phyloP scores from a whole-genome alignment of 2,888 invertebrate species.

The Archaeoteleia sp. region DNA sequence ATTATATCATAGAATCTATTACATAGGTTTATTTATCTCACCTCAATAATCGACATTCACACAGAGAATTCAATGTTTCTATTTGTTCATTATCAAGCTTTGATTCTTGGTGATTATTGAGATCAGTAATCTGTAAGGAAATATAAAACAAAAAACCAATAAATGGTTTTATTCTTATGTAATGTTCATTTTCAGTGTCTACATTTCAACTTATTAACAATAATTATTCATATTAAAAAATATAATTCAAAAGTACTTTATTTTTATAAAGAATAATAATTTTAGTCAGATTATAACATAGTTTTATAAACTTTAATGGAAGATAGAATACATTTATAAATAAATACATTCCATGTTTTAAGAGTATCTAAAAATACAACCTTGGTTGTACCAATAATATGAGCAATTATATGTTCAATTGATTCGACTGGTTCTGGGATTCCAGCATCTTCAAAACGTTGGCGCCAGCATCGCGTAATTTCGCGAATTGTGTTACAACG shows the following conservation, averaged over 20 bases:
- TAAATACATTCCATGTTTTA: too few species aligned
- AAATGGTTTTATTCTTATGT: too few species aligned
- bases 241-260: too few species aligned
- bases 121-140: slow-evolving; percentile 65
- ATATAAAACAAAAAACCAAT: slow-evolving; percentile 10
- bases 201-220: too few species aligned
- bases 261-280: too few species aligned
- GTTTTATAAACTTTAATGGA: too few species aligned
- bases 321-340: neutral
- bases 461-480: slow-evolving; percentile 74
- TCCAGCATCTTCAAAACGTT: slow-evolving; percentile 74
- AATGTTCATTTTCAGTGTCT: too few species aligned
- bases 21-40: slow-evolving; percentile 54
- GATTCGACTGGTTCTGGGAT: slow-evolving; percentile 78
- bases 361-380: slow-evolving; percentile 68
- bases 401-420: slow-evolving; percentile 78
- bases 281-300: too few species aligned
- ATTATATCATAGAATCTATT: neutral
- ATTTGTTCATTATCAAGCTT: slow-evolving; percentile 60
- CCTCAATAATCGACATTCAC: slow-evolving; percentile 71
- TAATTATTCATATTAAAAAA: too few species aligned
- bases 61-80: slow-evolving; percentile 61
- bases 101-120: slow-evolving; percentile 57
- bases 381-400: slow-evolving; percentile 76
- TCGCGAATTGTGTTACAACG: slow-evolving; percentile 57